These are phyloP conservation scores for Leptura quadrifasciata DNA, from an alignment of 2,888 invertebrate genomes.

Conservation along the genomic window DNA sequence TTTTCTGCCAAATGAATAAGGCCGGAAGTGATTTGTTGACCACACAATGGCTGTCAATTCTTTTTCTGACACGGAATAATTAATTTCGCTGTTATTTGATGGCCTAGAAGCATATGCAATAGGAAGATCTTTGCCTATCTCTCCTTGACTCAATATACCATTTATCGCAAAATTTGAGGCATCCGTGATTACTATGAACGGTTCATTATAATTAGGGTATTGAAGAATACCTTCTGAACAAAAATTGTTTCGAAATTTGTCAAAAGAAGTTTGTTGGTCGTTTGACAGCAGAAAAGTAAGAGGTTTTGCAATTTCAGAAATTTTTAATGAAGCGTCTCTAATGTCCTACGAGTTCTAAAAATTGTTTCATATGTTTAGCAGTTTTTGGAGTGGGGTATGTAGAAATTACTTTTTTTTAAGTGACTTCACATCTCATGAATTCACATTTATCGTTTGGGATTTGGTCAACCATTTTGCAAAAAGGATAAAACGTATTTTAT, in stretches of 20 bases:
- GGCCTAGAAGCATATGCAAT: slow-evolving; percentile 65
- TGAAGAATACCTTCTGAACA: slow-evolving; percentile 5
- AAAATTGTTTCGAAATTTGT: not conserved
- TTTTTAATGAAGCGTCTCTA: too few species aligned
- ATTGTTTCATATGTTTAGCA: too few species aligned
- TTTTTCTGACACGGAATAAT: slow-evolving; percentile 66
- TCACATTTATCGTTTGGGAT: slow-evolving; percentile 66
- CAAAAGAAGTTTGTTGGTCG: too few species aligned
- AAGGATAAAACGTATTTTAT: too few species aligned
- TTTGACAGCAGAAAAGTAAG: too few species aligned
- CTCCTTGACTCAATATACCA: slow-evolving; percentile 60
- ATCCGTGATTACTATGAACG: slow-evolving; percentile 62
- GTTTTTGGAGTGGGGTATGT: slow-evolving; percentile 63
- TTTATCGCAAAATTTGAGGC: slow-evolving; percentile 63
- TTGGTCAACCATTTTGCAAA: too few species aligned
- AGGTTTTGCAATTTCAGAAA: too few species aligned
- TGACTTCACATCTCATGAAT: slow-evolving; percentile 66
- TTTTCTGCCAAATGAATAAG: too few species aligned
- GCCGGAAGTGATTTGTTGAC: too few species aligned
- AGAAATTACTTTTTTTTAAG: slow-evolving; percentile 58
- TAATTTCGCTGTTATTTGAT: slow-evolving; percentile 61
- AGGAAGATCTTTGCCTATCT: slow-evolving; percentile 59
- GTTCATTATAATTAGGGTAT: slow-evolving; percentile 40
- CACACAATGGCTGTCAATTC: too few species aligned
- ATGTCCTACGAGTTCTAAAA: too few species aligned